phyloP scores from a whole-genome alignment of 2,888 invertebrate species.

The Dynastes maya region DNA sequence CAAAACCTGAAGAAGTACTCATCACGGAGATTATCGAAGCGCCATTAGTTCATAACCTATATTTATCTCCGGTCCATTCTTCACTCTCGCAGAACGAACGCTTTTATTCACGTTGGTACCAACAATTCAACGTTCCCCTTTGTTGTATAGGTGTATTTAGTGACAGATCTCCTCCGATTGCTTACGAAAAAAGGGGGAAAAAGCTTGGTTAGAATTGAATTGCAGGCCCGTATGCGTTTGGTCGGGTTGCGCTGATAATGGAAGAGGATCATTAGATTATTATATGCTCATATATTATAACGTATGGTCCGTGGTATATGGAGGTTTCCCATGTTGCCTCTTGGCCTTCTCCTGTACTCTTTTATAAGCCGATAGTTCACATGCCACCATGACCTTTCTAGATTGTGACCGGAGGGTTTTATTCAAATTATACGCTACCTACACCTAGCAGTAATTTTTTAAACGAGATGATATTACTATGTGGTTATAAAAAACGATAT shows the following conservation, averaged over 20 bases:
- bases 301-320: neutral
- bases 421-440: constrained; percentile 42
- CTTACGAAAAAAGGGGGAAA: too few species aligned
- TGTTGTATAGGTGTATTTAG: constrained; percentile 15
- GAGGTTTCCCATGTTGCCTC: constrained; percentile 17
- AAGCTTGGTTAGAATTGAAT: constrained; percentile 17
- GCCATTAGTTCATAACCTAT: constrained; percentile 57
- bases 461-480: neutral
- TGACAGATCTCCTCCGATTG: neutral
- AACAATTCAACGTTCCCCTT: constrained; percentile 26
- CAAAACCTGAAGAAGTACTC: constrained; percentile 51
- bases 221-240: neutral
- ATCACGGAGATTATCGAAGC: constrained; percentile 56
- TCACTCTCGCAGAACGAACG: neutral
- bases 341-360: neutral
- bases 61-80: constrained; percentile 53
- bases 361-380: constrained; percentile 35
- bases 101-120: constrained; percentile 6
- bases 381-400: constrained; percentile 42
- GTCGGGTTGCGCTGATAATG: constrained; percentile 20
- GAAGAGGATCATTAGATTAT: constrained; percentile 33
- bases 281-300: neutral
- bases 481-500: too few species aligned
- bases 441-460: neutral
- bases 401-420: constrained; percentile 37